Conservation (phyloP, 2,888 invertebrate species). For the Elmis aenea region DNA sequence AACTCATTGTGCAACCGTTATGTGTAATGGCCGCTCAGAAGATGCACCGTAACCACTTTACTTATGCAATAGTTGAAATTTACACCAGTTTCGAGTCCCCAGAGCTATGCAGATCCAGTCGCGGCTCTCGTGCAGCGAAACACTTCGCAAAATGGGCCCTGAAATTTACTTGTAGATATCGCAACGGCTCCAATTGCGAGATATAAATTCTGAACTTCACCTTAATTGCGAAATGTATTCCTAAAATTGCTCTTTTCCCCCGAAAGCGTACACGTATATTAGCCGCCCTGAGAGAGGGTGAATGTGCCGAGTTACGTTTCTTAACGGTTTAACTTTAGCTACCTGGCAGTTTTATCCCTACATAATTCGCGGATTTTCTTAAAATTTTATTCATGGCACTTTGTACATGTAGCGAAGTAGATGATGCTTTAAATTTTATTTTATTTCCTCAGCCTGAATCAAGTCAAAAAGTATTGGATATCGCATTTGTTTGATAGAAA, state of each 20-base stretch:
- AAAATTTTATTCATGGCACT: too few species aligned
- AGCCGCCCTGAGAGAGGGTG: conserved; percentile 17
- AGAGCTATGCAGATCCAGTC: conserved; percentile 17
- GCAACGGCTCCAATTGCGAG: conserved; percentile 28
- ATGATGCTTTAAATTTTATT: too few species aligned
- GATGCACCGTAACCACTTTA: conserved; percentile 11
- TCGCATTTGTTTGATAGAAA: too few species aligned
- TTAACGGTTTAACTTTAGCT: conserved; percentile 29
- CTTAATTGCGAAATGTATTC: conserved; percentile 39
- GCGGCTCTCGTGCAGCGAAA: conserved; percentile 16
- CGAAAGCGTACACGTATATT: conserved; percentile 27
- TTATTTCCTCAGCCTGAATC: too few species aligned
- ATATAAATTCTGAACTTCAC: conserved; percentile 36
- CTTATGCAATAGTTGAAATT: conserved; percentile 19
- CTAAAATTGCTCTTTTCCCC: conserved; percentile 32
- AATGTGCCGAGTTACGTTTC: conserved; percentile 19
- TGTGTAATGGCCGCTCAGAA: neutral
- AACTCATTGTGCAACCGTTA: neutral
- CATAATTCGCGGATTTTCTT: too few species aligned
- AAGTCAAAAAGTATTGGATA: too few species aligned
- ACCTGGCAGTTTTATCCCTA: conserved; percentile 13
- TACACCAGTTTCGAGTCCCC: conserved; percentile 16
- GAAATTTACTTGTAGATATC: conserved; percentile 21
- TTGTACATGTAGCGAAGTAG: too few species aligned
- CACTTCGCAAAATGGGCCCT: conserved; percentile 16